Percentiles rank a stretch among this genome's conserved stretches.
Evolutionary conservation across 2,888 invertebrate species (phyloP).

Genomic region (Calameuta filiformis): DNA sequence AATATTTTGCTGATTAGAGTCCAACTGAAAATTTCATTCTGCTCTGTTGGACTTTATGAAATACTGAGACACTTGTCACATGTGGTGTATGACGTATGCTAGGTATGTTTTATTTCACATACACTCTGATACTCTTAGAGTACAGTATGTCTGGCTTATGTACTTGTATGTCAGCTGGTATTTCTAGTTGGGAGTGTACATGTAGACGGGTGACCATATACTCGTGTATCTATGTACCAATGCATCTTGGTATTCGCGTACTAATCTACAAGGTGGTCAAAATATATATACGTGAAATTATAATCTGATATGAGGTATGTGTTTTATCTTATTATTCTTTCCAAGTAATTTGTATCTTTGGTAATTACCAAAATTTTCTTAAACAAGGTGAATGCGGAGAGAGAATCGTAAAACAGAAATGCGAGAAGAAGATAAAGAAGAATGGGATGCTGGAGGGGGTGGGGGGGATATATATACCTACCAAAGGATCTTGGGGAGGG

Average conservation of each 20-base stretch:
- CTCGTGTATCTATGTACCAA: neutral
- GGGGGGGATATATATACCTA: neutral
- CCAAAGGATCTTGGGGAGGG: neutral
- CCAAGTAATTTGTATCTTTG: neutral
- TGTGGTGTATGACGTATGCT: neutral
- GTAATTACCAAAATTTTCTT: neutral
- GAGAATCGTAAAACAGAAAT: neutral
- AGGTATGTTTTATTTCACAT: neutral
- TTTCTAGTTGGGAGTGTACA: neutral
- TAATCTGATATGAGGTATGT: neutral
- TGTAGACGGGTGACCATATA: neutral
- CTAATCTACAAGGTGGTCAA: neutral
- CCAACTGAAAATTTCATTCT: neutral
- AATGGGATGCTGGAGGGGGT: neutral
- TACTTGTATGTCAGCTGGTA: neutral
- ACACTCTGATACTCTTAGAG: neutral
- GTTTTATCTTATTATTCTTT: neutral
- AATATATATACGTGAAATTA: neutral
- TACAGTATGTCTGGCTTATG: neutral
- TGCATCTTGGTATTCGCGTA: neutral
- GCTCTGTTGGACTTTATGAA: neutral
- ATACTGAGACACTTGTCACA: neutral
- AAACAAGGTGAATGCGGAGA: neutral
- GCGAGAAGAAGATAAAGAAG: neutral
- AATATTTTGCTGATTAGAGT: neutral